These are phyloP conservation scores for Casuarius casuarius DNA, from an alignment of 2,113 vertebrate species.

Conservation along the genomic window DNA sequence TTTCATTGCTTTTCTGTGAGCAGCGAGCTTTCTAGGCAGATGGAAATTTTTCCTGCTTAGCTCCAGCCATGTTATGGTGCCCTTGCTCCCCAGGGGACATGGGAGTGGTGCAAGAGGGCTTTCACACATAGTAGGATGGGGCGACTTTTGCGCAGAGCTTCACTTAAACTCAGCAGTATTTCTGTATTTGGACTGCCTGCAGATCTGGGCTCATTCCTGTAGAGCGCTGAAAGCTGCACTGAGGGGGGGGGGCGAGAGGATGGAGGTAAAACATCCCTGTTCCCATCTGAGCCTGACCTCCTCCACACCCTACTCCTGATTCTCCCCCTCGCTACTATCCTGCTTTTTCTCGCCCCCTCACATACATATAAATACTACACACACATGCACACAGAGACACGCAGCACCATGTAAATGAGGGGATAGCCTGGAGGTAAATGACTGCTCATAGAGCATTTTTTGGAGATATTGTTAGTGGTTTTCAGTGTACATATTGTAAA, in stretches of 20 bases:
- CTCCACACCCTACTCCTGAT: background rate
- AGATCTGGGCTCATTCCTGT: background rate
- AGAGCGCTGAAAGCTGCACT: fast-evolving
- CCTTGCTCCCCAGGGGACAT: background rate
- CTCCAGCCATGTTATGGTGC: background rate
- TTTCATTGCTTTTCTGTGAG: background rate
- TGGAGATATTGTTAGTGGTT: background rate
- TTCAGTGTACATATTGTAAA: background rate
- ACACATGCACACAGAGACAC: too few species aligned
- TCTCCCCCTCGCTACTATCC: background rate
- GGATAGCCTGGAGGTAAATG: conserved; percentile 5
- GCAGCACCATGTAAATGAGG: background rate
- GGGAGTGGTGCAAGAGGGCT: fast-evolving
- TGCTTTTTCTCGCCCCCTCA: background rate
- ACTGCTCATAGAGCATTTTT: background rate
- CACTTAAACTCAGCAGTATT: background rate
- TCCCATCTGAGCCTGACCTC: background rate
- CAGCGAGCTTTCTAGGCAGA: background rate
- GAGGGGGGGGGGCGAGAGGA: background rate
- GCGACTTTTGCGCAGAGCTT: background rate
- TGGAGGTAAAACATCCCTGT: background rate
- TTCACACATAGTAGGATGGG: background rate
- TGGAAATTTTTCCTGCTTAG: background rate
- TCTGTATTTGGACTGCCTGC: background rate
- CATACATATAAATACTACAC: background rate